phyloP scores from a whole-genome alignment of 1,140 invertebrate genomes.

The Pachypsylla venusta region DNA sequence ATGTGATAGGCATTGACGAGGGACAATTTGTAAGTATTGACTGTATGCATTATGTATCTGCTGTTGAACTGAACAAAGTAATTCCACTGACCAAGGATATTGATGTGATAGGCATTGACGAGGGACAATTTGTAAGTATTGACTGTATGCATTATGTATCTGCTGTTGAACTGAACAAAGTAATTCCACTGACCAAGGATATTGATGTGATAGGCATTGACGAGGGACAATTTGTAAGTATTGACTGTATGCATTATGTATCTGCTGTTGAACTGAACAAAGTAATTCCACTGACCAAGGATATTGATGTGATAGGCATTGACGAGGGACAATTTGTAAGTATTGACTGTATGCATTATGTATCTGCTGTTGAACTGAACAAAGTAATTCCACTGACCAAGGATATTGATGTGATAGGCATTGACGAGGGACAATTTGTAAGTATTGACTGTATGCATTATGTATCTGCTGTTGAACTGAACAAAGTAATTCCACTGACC shows the following conservation, averaged over 20 bases:
- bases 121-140: conserved; percentile 44
- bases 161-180: conserved; percentile 28
- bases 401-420: conserved; percentile 43
- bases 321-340: conserved; percentile 47
- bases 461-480: conserved; percentile 31
- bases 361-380: conserved; percentile 31
- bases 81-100: conserved; percentile 28
- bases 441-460: no score
- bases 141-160: no score
- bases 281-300: conserved; percentile 23
- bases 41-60: no score
- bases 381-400: conserved; percentile 23
- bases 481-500: conserved; percentile 23
- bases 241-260: no score
- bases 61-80: conserved; percentile 27
- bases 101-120: conserved; percentile 48
- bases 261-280: conserved; percentile 29
- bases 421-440: conserved; percentile 50
- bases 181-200: conserved; percentile 25
- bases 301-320: conserved; percentile 44
- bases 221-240: conserved; percentile 44
- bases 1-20: conserved; percentile 50
- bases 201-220: conserved; percentile 48
- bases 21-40: conserved; percentile 43
- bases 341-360: no score